Percentiles rank a stretch among this genome's conserved stretches.
Evolutionary conservation across 2,797 vertebrate species (phyloP).

Genomic region (Hydrophis major): DNA sequence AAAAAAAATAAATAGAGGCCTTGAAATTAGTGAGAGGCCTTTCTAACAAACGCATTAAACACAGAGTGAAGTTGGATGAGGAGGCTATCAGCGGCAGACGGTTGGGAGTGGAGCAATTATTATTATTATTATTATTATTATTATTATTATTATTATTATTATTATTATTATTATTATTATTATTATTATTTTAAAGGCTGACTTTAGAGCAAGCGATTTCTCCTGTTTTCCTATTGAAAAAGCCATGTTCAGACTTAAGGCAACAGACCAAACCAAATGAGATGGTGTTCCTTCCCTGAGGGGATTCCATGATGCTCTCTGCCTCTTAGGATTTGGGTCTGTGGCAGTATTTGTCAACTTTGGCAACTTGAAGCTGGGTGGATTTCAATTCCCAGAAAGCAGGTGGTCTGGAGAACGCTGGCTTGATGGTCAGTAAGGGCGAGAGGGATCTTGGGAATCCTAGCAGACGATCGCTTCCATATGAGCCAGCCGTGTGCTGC

Average conservation of each 20-base stretch:
- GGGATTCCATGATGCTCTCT: too few relatives aligned
- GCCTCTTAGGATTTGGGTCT: background rate
- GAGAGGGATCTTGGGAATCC: too few relatives aligned
- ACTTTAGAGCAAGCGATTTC: conserved; percentile 35
- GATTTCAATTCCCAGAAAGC: background rate
- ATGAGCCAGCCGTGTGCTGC: too few relatives aligned
- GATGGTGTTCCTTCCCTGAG: background rate
- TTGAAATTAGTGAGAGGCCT: conserved; percentile 53
- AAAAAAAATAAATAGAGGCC: conserved; percentile 64
- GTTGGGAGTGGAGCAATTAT: background rate
- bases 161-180: too few relatives aligned
- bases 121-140: background rate
- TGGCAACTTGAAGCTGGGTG: background rate
- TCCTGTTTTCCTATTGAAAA: conserved; percentile 46
- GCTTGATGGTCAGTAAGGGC: background rate
- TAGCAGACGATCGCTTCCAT: too few relatives aligned
- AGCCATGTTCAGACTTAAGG: conserved; percentile 46
- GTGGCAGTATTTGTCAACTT: background rate
- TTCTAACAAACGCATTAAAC: conserved; percentile 50
- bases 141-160: too few relatives aligned
- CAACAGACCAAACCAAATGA: conserved; percentile 44
- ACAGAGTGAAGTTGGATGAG: conserved; percentile 25
- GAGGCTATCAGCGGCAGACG: conserved; percentile 30
- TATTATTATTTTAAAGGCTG: background rate
- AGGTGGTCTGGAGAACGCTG: background rate